Base-by-base conservation (phyloP, 2,113 vertebrate genomes). In the Cygnus buccinator region DNA sequence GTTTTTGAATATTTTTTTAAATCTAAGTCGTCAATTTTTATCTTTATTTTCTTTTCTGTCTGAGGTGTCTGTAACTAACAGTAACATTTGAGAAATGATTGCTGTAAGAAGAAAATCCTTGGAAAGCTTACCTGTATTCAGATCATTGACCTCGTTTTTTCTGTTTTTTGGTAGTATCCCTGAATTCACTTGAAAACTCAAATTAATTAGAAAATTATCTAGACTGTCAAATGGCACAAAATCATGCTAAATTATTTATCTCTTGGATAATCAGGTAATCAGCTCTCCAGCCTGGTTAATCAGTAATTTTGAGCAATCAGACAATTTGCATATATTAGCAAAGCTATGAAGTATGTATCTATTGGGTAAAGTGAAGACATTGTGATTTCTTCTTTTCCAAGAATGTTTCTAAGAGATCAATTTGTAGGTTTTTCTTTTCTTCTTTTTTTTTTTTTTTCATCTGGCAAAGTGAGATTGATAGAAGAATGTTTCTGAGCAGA, bases 171-270 rank as follows among this genome's bases (percentile, higher is more conserved):
- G 3, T 85, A 66, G 35, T 87, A 65, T 46, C 59, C 94, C 80
- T 74, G 87, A 96, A 92, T 94, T 91, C 84, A n/a, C 46, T 96
- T 89, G 58, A 92, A 89, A 91, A 88, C 81, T 94, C 80, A 55
- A 67, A 82, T 93, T 95, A 95, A 84, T 96, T 97, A 93, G 88
- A 95, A 97, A 96, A 96, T 90, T 87, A 93, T 52, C 92, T 91
- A 95, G 78, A 78, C 93, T 94, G 70, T 89, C 94, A 92, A 92
- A 81, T 93, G 93, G 80, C 83, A 93, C 73, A 94, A 92, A 97
- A 96, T 93, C 81, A 61, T 90, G 62, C 62, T 94, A 92, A 93
- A 93, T 90, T 92, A 89, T 95, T 84, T 93, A 84, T 85, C 83
- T 87, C 84, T 93, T 79, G 66, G 89, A 89, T 76, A 84, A 90